These are phyloP conservation scores for Pseudomyrmex cubaensis DNA, from an alignment of 1,140 invertebrate species.

Conservation along the genomic window DNA sequence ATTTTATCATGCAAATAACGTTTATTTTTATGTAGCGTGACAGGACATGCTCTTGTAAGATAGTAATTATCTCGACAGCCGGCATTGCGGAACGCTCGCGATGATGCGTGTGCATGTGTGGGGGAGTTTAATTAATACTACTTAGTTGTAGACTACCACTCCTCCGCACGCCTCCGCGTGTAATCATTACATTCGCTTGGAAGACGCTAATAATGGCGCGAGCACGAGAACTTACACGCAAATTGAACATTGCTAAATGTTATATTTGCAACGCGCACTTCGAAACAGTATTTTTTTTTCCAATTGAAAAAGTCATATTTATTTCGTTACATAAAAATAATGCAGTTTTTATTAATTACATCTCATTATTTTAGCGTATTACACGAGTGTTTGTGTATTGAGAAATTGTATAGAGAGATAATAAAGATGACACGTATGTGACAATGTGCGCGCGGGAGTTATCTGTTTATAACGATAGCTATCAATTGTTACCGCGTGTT, in stretches of 20 bases:
- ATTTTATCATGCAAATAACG: conserved; percentile 46
- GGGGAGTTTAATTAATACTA: conserved; percentile 65
- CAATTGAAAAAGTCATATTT: too few relatives aligned
- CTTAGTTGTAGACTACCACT: conserved; percentile 31
- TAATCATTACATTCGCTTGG: conserved; percentile 36
- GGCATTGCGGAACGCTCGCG: conserved; percentile 32
- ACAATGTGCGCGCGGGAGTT: background rate
- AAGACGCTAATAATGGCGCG: conserved; percentile 22
- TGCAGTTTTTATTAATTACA: conserved; percentile 1
- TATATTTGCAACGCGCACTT: background rate
- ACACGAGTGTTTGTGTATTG: too few relatives aligned
- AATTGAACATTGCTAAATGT: conserved; percentile 32
- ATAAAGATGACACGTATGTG: background rate
- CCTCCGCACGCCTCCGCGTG: conserved; percentile 14
- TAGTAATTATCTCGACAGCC: conserved; percentile 54
- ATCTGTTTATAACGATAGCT: background rate
- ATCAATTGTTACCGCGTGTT: background rate
- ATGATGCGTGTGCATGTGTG: conserved; percentile 10
- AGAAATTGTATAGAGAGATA: too few relatives aligned
- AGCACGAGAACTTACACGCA: conserved; percentile 35
- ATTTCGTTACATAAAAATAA: background rate
- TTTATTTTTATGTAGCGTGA: conserved; percentile 28
- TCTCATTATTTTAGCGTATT: too few relatives aligned
- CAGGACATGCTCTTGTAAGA: background rate
- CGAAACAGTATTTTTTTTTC: too few relatives aligned